Conservation (phyloP, 1,140 invertebrate genomes). For the Drosophila ananassae region DNA sequence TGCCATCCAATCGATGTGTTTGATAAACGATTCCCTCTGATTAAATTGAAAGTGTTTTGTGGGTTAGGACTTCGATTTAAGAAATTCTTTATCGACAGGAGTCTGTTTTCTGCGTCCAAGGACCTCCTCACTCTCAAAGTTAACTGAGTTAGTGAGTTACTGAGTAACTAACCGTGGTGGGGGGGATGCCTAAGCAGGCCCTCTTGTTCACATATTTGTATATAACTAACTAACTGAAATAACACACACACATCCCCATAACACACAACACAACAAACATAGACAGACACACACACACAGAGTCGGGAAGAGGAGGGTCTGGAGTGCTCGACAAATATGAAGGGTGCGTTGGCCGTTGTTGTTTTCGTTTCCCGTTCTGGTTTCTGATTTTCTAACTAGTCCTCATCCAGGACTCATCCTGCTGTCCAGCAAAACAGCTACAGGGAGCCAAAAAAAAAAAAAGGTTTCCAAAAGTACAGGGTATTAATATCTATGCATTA, state of each 20-base stretch:
- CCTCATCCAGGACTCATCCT: slow-evolving; percentile 13
- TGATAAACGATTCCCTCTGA: slow-evolving; percentile 31
- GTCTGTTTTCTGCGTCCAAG: too few relatives aligned
- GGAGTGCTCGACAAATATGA: slow-evolving; percentile 60
- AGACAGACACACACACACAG: background rate
- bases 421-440: background rate
- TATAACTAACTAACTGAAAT: slow-evolving; percentile 69
- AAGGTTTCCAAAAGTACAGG: background rate
- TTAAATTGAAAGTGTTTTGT: background rate
- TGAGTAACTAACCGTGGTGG: slow-evolving; percentile 40
- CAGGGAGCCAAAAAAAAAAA: background rate
- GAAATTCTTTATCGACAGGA: slow-evolving; percentile 1
- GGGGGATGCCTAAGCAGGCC: background rate
- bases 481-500: too few relatives aligned
- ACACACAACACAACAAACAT: background rate
- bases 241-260: slow-evolving; percentile 10
- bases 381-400: slow-evolving; percentile 11
- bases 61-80: too few relatives aligned
- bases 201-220: slow-evolving; percentile 68
- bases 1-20: slow-evolving; percentile 18
- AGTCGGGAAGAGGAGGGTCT: slow-evolving; percentile 2
- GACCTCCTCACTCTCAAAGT: too few relatives aligned
- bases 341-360: slow-evolving; percentile 38
- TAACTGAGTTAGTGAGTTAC: background rate
- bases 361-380: slow-evolving; percentile 30